Evolutionary conservation across 2,888 invertebrate species (phyloP), one percentile per base, ranked within the genome.

Genomic region (Junonia oenone): DNA sequence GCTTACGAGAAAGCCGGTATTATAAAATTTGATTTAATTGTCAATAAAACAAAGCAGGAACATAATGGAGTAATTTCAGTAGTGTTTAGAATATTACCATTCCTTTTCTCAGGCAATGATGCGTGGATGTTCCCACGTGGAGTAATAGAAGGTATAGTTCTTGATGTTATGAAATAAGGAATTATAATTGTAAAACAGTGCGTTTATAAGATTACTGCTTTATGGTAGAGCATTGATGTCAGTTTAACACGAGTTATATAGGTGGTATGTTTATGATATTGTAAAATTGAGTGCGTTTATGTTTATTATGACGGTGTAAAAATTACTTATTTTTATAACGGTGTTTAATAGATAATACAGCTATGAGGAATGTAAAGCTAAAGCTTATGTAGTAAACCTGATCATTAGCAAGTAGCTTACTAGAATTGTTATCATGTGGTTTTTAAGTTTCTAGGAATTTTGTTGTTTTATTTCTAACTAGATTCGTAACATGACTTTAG

Each of bases 31-130:
- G 17, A 31, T 52, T 60, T 66, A 63, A 65, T 65, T 61, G 65
- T 62, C 67, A 63, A 64, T 64, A 67, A 66, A 63, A 65, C 63
- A 64, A 66, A 61, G 60, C 51, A 40, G 19, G 45, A 45, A 29
- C 22, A 47, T 63, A 61, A 66, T 63, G 59, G 43, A 31, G 58
- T 59, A 45, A 56, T 61, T 51, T 51, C 55, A 54, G 40, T 37
- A 47, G 51, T 46, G 19, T 48, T 58, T 50, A 50, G 50, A 35
- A 54, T 29, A 47, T 46, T 45, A 52, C 35, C 45, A 58, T 59
- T 56, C 48, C 35, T 54, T 61, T 71, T 75, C 75, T 62, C 70
- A 76, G 47, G 75, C 73, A 74, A 76, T 79, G 74, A 72, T 66
- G 68, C 74, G 59, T 65, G 58, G 55, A 60, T 58, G 40, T 74